Evolutionary conservation across 2,113 vertebrate species (phyloP).

Genomic region (Hypanus sabinus): DNA sequence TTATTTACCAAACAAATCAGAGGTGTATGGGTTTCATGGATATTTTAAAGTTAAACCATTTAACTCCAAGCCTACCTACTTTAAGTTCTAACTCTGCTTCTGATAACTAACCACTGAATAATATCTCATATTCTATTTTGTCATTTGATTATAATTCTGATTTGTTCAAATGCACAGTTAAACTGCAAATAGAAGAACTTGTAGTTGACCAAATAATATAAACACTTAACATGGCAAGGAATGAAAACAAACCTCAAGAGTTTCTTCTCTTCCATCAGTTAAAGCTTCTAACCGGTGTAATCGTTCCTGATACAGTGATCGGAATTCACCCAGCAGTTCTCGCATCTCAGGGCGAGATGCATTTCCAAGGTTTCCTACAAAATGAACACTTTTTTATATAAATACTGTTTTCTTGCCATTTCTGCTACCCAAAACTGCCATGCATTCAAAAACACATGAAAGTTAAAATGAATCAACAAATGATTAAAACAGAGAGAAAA

Average conservation of each 20-base stretch:
- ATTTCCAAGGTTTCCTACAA: neutral
- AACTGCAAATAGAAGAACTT: neutral
- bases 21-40: no score
- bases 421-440: neutral
- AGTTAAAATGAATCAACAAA: neutral
- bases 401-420: neutral
- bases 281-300: conserved; percentile 38
- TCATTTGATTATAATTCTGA: neutral
- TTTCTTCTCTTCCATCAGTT: conserved; percentile 23
- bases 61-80: no score
- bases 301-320: conserved; percentile 38
- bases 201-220: neutral
- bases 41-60: no score
- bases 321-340: conserved; percentile 38
- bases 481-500: neutral
- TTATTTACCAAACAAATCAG: conserved; percentile 2
- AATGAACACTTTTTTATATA: neutral
- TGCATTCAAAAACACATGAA: neutral
- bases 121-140: neutral
- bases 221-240: conserved; percentile 7
- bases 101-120: neutral
- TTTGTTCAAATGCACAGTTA: neutral
- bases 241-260: conserved; percentile 41
- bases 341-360: conserved; percentile 28
- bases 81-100: no score